Conservation (phyloP, 2,797 vertebrate genomes). For the Dryobates pubescens region DNA sequence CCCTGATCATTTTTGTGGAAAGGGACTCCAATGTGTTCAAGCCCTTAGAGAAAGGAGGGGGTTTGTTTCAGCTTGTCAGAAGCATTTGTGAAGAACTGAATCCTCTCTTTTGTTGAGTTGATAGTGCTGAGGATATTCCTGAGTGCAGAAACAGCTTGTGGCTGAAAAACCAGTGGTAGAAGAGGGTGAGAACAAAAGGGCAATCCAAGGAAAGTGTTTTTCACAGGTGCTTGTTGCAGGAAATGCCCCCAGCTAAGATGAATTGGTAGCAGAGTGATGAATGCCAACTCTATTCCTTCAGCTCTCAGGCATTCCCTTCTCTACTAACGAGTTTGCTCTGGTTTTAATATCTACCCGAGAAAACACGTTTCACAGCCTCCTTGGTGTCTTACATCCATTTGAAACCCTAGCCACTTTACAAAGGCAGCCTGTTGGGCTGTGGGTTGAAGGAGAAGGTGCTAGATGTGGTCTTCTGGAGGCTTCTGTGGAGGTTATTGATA, state of each 20-base stretch:
- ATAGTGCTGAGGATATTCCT: background rate
- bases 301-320: background rate
- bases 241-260: background rate
- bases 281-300: background rate
- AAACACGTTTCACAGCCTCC: background rate
- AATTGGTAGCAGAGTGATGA: background rate
- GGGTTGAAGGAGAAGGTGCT: background rate
- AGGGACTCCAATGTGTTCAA: background rate
- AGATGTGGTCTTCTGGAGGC: background rate
- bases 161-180: background rate
- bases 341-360: background rate
- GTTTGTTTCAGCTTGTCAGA: background rate
- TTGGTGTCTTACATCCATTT: background rate
- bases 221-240: background rate
- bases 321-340: background rate
- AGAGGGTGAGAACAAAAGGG: background rate
- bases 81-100: background rate
- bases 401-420: background rate
- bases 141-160: background rate
- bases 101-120: background rate
- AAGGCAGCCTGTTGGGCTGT: background rate
- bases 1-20: background rate
- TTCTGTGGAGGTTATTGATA: background rate
- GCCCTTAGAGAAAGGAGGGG: background rate
- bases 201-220: background rate